Conservation (phyloP, 1,140 invertebrate genomes). For the Pseudomyrmex flavicornis region DNA sequence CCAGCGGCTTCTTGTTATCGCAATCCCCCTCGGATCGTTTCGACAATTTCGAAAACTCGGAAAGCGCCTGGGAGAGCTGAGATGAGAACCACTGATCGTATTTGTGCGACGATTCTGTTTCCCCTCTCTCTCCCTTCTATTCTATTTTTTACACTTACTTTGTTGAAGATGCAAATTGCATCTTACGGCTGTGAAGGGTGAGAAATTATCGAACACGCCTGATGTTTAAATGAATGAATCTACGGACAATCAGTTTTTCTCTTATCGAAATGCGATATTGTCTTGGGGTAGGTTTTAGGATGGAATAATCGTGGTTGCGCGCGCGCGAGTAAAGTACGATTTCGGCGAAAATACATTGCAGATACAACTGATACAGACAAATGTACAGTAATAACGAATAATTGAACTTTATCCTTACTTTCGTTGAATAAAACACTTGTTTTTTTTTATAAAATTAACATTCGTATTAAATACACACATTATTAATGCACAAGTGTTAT, state of each 20-base stretch:
- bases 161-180: not conserved
- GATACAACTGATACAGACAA: not conserved
- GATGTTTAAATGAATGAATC: slow-evolving; percentile 1
- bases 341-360: not conserved
- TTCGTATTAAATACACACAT: too few relatives aligned
- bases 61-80: not conserved
- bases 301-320: not conserved
- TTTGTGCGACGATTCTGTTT: not conserved
- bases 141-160: slow-evolving; percentile 23
- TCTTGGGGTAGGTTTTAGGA: slow-evolving; percentile 9
- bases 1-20: slow-evolving; percentile 8
- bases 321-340: not conserved
- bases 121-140: not conserved
- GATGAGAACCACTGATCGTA: slow-evolving; percentile 25
- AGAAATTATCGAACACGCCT: slow-evolving; percentile 1
- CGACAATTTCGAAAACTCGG: not conserved
- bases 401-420: not conserved
- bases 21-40: not conserved
- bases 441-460: not conserved
- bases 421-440: not conserved
- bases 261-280: slow-evolving; percentile 18
- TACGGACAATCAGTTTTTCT: not conserved
- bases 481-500: too few relatives aligned
- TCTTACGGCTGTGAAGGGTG: not conserved
- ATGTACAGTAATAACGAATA: not conserved